phyloP scores from a whole-genome alignment of 2,888 invertebrate genomes.

The Agrochola macilenta region DNA sequence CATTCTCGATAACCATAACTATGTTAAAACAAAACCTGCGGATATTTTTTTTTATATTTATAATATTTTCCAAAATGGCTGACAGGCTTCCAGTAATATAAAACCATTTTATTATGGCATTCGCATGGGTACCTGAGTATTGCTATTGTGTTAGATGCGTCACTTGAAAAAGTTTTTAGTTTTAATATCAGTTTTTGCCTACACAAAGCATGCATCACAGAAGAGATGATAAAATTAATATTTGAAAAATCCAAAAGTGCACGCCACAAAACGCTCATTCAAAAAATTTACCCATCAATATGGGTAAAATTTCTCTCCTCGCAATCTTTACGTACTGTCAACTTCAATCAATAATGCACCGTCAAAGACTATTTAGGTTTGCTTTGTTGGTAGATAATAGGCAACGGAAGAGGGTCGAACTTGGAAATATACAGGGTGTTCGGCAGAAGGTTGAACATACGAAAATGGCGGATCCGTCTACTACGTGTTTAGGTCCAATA shows the following conservation, averaged over 20 bases:
- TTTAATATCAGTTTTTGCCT: conserved; percentile 31
- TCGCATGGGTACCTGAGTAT: conserved; percentile 65
- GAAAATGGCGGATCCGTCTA: too few species aligned
- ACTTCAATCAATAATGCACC: too few species aligned
- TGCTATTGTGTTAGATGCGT: conserved; percentile 61
- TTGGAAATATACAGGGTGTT: too few species aligned
- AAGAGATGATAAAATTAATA: background rate
- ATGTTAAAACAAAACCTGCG: conserved; percentile 46
- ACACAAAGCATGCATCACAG: background rate
- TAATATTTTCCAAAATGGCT: conserved; percentile 54
- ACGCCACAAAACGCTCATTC: too few species aligned
- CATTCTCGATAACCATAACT: conserved; percentile 26
- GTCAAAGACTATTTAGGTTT: too few species aligned
- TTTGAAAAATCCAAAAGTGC: too few species aligned
- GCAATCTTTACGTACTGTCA: background rate
- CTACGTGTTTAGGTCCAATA: too few species aligned
- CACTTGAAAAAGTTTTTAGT: conserved; percentile 7
- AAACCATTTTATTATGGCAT: conserved; percentile 73
- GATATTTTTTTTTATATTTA: conserved; percentile 60
- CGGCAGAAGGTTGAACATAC: too few species aligned
- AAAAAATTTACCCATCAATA: too few species aligned
- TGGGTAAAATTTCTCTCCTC: too few species aligned
- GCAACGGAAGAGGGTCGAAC: too few species aligned
- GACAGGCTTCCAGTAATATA: conserved; percentile 65
- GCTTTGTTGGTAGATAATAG: too few species aligned